A percentile compares a stretch with the other conserved stretches of the same genome.
These are phyloP conservation scores for Elaphurus davidianus DNA, from an alignment of 2,113 vertebrate species.

Conservation along the genomic window DNA sequence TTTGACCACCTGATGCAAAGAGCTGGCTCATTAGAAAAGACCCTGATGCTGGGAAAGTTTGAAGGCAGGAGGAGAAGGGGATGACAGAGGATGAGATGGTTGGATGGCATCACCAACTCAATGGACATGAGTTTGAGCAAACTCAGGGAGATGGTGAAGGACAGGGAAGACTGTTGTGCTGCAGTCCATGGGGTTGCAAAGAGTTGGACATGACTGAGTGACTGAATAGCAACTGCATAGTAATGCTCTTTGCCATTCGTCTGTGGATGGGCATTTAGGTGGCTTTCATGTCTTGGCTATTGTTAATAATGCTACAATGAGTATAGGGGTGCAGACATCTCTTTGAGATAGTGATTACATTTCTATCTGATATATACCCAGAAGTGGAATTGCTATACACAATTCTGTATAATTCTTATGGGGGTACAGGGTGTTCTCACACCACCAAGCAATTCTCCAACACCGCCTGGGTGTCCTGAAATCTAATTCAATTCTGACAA, in stretches of 20 bases:
- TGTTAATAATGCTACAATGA: background rate
- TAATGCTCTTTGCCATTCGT: background rate
- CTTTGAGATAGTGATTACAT: background rate
- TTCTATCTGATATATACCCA: background rate
- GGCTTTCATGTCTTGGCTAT: background rate
- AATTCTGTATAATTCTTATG: background rate
- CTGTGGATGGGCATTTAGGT: background rate
- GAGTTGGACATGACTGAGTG: background rate
- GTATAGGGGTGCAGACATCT: background rate
- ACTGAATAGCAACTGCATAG: background rate
- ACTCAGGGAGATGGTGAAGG: background rate
- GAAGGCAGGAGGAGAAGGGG: background rate
- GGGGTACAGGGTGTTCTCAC: background rate
- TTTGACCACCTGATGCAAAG: background rate
- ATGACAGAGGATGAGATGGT: background rate
- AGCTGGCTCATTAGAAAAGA: background rate
- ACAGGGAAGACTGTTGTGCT: background rate
- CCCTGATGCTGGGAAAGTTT: background rate
- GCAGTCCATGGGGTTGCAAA: background rate
- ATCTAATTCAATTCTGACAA: background rate
- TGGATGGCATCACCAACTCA: background rate
- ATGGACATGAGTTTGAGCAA: background rate
- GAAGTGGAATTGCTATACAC: background rate
- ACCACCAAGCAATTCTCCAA: background rate
- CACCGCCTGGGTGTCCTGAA: background rate